A percentile compares a stretch with the other conserved stretches of the same genome.
phyloP scores from a whole-genome alignment of 2,797 vertebrate species.

The Netta rufina region DNA sequence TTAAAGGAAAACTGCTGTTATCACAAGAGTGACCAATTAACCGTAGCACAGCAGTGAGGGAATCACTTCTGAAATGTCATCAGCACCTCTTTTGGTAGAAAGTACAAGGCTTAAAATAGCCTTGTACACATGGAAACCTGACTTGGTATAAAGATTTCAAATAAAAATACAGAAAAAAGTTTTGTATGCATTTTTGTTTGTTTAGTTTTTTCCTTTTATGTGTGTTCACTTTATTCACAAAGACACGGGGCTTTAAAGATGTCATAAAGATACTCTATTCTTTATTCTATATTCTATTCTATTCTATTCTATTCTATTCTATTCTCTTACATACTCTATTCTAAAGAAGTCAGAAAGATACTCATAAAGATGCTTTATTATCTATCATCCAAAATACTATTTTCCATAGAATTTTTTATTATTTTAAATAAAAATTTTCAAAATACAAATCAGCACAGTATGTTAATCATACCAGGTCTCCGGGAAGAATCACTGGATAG shows the following conservation, averaged over 20 bases:
- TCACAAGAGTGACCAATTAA: conserved; percentile 18
- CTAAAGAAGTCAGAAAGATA: background rate
- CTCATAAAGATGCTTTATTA: background rate
- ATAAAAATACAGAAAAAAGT: background rate
- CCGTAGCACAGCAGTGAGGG: background rate
- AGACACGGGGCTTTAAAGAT: background rate
- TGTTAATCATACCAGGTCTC: background rate
- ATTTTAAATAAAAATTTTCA: background rate
- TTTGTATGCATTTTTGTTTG: background rate
- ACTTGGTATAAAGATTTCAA: conserved; percentile 11
- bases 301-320: no score
- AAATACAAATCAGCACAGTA: background rate
- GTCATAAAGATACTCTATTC: background rate
- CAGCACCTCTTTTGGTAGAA: background rate
- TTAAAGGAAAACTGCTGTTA: conserved; percentile 6
- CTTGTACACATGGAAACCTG: background rate
- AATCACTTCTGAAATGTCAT: conserved; percentile 33
- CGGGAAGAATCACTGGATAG: background rate
- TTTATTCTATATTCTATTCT: no score
- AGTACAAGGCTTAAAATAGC: conserved; percentile 3
- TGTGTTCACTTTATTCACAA: background rate
- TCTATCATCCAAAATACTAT: background rate
- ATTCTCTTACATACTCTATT: no score
- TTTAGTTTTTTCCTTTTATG: background rate
- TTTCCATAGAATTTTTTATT: background rate